These are phyloP conservation scores for Regulus satrapa DNA, from an alignment of 2,113 vertebrate genomes.

Conservation along the genomic window DNA sequence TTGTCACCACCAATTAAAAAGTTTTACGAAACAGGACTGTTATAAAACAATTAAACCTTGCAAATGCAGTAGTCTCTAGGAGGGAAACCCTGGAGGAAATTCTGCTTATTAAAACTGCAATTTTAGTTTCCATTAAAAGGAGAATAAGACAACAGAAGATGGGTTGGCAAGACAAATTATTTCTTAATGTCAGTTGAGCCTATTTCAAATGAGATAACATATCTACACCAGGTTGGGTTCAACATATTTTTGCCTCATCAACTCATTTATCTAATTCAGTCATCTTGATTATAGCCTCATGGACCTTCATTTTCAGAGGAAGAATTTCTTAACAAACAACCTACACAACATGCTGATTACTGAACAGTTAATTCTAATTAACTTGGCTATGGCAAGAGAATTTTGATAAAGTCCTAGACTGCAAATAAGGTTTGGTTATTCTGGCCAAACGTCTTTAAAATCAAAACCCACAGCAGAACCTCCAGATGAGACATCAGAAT, in stretches of 20 bases:
- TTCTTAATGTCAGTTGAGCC: constrained; percentile 85
- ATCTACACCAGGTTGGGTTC: constrained; percentile 78
- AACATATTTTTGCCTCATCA: constrained; percentile 74
- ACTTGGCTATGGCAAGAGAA: constrained; percentile 78
- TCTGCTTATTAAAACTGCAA: constrained; percentile 86
- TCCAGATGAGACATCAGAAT: constrained; percentile 70
- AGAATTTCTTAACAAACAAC: constrained; percentile 77
- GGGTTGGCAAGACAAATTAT: constrained; percentile 83
- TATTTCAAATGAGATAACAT: constrained; percentile 81
- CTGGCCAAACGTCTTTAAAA: constrained; percentile 64
- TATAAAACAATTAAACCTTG: constrained; percentile 86
- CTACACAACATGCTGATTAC: constrained; percentile 81
- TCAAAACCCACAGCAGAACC: constrained; percentile 65
- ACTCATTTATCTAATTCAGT: constrained; percentile 87
- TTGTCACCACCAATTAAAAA: constrained; percentile 85
- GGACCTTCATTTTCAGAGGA: constrained; percentile 77
- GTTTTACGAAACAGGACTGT: constrained; percentile 80
- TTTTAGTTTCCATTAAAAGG: constrained; percentile 86
- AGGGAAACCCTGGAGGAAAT: constrained; percentile 82
- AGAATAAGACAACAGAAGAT: constrained; percentile 83
- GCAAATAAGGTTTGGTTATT: constrained; percentile 65
- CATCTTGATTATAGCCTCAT: constrained; percentile 80
- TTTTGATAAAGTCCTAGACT: constrained; percentile 78
- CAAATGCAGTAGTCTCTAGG: constrained; percentile 79
- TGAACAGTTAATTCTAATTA: constrained; percentile 85